Base-by-base conservation (phyloP, 1,140 invertebrate species). In the Tribolium madens region DNA sequence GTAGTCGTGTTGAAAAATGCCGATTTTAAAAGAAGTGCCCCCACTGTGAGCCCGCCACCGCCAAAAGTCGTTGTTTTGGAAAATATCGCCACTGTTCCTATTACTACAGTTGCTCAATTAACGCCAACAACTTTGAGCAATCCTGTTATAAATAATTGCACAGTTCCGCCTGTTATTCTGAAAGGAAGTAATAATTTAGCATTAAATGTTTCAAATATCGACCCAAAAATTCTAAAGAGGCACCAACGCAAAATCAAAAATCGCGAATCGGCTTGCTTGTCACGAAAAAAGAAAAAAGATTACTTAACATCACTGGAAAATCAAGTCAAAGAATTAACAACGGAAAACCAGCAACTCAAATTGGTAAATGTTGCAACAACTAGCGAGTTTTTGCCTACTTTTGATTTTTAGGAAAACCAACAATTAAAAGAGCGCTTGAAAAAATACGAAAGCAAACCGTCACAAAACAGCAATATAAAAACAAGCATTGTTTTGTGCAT, bases 221-320 rank as follows among this genome's bases (percentile, higher is more conserved):
- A 85, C 77, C 77, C 82, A 10, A 93, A 92, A 83, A 88, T 89
- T 15, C 83, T 94, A 0, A 96, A 96, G 81, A 90, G 94, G 81
- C 94, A 96, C 82, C 94, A 96, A 83, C 89, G 95, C 79, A 96
- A 96, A 93, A 96, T 96, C 46, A 96, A 96, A 89, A 97, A 94
- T 87, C 85, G 91, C 82, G 95, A 97, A 87, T 96, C 95, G 0
- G 96, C 96, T 6, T 95, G 94, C 85, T 87, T 97, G 57, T 97
- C 95, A 0, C 88, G 96, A 13, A 96, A 97, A 85, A 95, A 96
- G 85, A 97, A 96, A 82, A 97, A 97, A 84, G 96, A 97, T 85
- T 97, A 97, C 84, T 90, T 97, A 6, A 90, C 90, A 33, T 90
- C 91, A 0, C 86, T 97, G 68, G 96, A 97, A 84, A 89, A 89